These are phyloP conservation scores for Mystacornis crossleyi DNA, from an alignment of 2,113 vertebrate species.

Conservation along the genomic window DNA sequence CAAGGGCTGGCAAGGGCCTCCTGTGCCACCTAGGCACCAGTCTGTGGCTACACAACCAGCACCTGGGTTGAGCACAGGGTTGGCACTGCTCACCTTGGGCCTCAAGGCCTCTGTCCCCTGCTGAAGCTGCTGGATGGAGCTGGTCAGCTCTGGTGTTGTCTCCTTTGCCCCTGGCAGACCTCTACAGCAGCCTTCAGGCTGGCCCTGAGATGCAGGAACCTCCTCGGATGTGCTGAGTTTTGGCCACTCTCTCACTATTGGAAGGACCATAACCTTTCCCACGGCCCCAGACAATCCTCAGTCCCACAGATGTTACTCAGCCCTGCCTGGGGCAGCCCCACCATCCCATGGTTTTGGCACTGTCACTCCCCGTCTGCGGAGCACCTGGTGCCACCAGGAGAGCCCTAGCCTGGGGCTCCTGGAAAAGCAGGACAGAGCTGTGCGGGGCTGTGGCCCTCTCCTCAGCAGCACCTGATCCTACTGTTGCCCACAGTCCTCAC, in stretches of 20 bases:
- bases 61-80: not conserved
- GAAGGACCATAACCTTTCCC: not conserved
- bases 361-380: not conserved
- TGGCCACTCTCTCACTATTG: not conserved
- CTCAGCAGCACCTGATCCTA: not conserved
- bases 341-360: not conserved
- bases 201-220: conserved; percentile 26
- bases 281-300: accelerated
- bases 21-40: not conserved
- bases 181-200: conserved; percentile 53
- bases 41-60: accelerated
- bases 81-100: conserved; percentile 39
- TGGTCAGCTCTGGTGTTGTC: conserved; percentile 39
- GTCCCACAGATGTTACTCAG: not conserved
- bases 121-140: not conserved
- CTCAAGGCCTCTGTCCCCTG: conserved; percentile 35
- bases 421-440: not conserved
- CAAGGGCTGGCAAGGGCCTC: not conserved
- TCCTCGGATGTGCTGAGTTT: not conserved
- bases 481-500: not conserved
- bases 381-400: not conserved
- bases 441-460: accelerated
- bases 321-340: not conserved
- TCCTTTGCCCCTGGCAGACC: conserved; percentile 42
- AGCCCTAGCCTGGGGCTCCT: not conserved